Evolutionary conservation across 2,113 vertebrate genomes (phyloP), one percentile per base, ranked within the genome.

Genomic region (Macquaria australasica): DNA sequence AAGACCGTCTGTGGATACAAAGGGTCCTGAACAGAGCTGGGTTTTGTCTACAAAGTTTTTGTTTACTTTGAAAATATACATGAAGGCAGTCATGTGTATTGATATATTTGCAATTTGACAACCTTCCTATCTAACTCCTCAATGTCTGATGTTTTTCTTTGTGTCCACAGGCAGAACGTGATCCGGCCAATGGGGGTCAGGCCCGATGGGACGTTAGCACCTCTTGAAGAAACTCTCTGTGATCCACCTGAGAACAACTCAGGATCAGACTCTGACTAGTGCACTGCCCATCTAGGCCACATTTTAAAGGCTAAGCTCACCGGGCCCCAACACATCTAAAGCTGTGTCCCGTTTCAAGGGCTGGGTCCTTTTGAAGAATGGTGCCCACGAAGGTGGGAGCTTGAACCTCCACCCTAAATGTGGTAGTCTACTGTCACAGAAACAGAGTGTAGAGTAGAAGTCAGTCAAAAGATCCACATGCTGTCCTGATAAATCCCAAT

Each of bases 101-200:
- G 21, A 25, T 23, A 31, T 12, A n/a, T 34, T 64, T 64, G 9
- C 3, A 20, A 37, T 11, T 5, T 41, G 14, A 12, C 14, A 8
- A 28, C 58, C 73, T 56, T 20, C 14, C 8, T 39, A 34, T 77
- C 12, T 3, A 25, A 50, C 9, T 4, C 0, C 28, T 71, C 31
- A 43, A 8, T 64, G 18, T 18, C 31, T 70, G 10, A 56, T 73
- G 1, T 48, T 71, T 68, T 75, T 50, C 81, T 84, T 84, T 93
- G 91, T 87, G 93, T 93, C 90, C 87, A 39, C 96, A 99, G 98
- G 88, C 97, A 99, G 94, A 96, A 97, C 86, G 90, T 99, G 90
- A 99, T 99, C 91, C 97, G 97, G 75, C 98, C 98, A 37, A 98
- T 99, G 98, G 97, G 97, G 68, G 97, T 99, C 82, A 96, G 95